These are phyloP conservation scores for Tyrannus savana DNA, from an alignment of 2,113 vertebrate species.

Conservation along the genomic window DNA sequence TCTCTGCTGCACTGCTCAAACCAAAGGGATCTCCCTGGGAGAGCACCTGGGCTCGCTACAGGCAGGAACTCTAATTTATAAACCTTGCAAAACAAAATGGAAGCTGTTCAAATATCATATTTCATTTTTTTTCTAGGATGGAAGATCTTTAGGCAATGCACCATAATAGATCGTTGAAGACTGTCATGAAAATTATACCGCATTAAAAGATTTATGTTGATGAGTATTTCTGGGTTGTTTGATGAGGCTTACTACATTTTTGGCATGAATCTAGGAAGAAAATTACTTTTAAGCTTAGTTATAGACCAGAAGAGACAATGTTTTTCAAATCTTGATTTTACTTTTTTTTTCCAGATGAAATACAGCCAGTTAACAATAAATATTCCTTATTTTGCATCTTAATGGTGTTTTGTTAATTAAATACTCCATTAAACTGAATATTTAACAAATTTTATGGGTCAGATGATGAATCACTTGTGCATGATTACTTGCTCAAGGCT, in stretches of 20 bases:
- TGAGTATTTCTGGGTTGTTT: constrained; percentile 27
- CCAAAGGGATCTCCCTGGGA: neutral
- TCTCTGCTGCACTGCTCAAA: neutral
- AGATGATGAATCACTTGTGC: neutral
- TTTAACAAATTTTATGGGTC: neutral
- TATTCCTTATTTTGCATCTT: neutral
- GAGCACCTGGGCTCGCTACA: neutral
- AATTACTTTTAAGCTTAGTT: neutral
- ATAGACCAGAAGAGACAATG: neutral
- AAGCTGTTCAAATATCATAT: neutral
- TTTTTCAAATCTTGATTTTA: neutral
- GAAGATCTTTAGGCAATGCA: neutral
- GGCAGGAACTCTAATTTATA: neutral
- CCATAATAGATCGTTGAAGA: neutral
- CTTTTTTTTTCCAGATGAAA: neutral
- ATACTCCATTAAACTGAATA: neutral
- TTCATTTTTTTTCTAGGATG: neutral
- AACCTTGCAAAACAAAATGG: neutral
- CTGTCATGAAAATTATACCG: neutral
- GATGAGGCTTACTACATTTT: neutral
- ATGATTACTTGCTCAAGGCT: neutral
- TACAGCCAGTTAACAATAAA: neutral
- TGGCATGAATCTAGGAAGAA: neutral
- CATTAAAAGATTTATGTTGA: neutral
- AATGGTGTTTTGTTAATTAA: neutral